phyloP scores from a whole-genome alignment of 2,888 invertebrate species.

The Machimus atricapillus region DNA sequence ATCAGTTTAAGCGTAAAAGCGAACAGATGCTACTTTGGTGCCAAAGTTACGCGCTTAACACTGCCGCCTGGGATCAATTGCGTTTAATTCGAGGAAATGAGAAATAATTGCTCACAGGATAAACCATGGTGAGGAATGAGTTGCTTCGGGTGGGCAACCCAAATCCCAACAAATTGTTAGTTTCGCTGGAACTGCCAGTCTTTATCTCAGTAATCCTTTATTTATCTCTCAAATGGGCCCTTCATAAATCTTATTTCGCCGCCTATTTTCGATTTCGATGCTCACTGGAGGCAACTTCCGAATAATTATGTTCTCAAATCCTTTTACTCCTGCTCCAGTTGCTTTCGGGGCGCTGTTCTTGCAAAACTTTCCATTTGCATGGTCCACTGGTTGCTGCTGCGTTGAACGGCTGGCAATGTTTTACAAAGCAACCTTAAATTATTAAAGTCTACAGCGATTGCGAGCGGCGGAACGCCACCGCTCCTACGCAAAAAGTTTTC shows the following conservation, averaged over 20 bases:
- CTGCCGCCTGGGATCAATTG: background rate
- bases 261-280: slow-evolving; percentile 18
- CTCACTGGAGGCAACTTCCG: slow-evolving; percentile 11
- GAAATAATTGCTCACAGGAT: slow-evolving; percentile 9
- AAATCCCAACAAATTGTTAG: background rate
- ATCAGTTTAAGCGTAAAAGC: background rate
- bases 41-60: background rate
- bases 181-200: background rate
- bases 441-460: background rate
- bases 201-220: slow-evolving; percentile 19
- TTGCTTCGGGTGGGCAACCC: background rate
- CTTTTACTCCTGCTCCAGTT: slow-evolving; percentile 3
- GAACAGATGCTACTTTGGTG: background rate
- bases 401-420: background rate
- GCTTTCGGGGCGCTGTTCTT: background rate
- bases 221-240: slow-evolving; percentile 18
- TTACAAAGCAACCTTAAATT: background rate
- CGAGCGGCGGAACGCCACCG: background rate
- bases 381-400: background rate
- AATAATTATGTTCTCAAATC: slow-evolving; percentile 18
- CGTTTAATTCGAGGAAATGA: slow-evolving; percentile 13
- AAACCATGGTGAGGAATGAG: background rate
- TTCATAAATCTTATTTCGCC: slow-evolving; percentile 14
- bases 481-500: background rate
- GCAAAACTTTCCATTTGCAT: background rate